Conservation (phyloP, 2,888 invertebrate genomes). For the Drosophila sordidula region DNA sequence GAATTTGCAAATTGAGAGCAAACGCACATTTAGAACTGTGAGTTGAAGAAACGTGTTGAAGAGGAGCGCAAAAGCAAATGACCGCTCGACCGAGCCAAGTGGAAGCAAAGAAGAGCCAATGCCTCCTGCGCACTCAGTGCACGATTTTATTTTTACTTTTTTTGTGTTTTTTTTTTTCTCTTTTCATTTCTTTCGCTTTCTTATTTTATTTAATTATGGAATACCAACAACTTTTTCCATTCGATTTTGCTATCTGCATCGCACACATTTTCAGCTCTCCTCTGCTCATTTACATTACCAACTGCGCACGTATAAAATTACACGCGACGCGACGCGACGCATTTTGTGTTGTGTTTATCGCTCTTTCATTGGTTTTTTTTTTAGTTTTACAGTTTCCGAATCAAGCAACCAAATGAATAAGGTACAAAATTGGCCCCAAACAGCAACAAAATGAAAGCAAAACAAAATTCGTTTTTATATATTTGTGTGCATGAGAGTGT, state of each 20-base stretch:
- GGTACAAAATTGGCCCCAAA: conserved; percentile 39
- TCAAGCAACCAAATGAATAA: conserved; percentile 18
- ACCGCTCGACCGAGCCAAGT: conserved; percentile 46
- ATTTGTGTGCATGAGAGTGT: not conserved
- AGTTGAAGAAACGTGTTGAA: conserved; percentile 37
- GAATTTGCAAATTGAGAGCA: conserved; percentile 70
- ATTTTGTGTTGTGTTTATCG: conserved; percentile 30
- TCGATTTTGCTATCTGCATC: conserved; percentile 28
- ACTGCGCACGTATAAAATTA: conserved; percentile 69
- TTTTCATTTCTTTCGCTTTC: conserved; percentile 21
- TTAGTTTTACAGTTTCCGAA: conserved; percentile 32
- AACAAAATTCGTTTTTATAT: conserved; percentile 35
- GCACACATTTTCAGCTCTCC: conserved; percentile 12
- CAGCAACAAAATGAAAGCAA: conserved; percentile 43
- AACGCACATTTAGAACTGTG: conserved; percentile 43
- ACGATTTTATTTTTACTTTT: conserved; percentile 21
- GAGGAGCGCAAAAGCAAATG: conserved; percentile 64
- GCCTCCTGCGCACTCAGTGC: conserved; percentile 35
- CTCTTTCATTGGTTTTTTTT: conserved; percentile 19
- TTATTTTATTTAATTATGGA: conserved; percentile 50
- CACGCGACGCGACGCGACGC: conserved; percentile 34
- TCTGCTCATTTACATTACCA: conserved; percentile 66
- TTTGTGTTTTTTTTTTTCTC: conserved; percentile 10
- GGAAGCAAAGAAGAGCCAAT: conserved; percentile 49
- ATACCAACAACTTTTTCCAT: conserved; percentile 36